These are phyloP conservation scores for Mus caroli DNA, from an alignment of 2,797 vertebrate genomes.

Conservation along the genomic window DNA sequence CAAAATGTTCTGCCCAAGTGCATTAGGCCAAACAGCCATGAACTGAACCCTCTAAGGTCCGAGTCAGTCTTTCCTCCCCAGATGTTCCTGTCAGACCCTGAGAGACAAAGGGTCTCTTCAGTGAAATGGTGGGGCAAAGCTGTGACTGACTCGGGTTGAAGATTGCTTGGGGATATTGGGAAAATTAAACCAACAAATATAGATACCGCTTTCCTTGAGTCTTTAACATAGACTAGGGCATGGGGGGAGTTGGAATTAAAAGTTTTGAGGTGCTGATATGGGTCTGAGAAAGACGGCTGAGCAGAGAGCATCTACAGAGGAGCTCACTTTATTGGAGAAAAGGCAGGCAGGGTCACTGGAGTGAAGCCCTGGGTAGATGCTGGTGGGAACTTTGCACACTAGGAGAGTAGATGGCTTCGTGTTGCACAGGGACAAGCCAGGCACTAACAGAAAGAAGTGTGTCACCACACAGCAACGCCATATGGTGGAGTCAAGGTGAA, in stretches of 20 bases:
- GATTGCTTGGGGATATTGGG: not conserved
- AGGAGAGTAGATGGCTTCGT: not conserved
- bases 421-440: not conserved
- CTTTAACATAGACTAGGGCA: not conserved
- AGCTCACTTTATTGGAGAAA: not conserved
- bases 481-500: not conserved
- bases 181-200: not conserved
- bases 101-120: not conserved
- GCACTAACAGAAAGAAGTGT: not conserved
- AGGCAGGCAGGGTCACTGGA: not conserved
- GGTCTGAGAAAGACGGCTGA: not conserved
- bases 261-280: not conserved
- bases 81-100: not conserved
- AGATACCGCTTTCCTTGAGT: not conserved
- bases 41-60: not conserved
- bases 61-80: not conserved
- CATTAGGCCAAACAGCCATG: not conserved
- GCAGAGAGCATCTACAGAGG: not conserved
- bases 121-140: not conserved
- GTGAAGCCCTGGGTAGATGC: not conserved
- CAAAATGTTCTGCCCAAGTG: not conserved
- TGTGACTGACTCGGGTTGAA: not conserved
- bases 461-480: not conserved
- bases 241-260: too few species aligned
- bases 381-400: fast-evolving